phyloP scores from a whole-genome alignment of 2,888 invertebrate species.

The Seira sanloemensis region DNA sequence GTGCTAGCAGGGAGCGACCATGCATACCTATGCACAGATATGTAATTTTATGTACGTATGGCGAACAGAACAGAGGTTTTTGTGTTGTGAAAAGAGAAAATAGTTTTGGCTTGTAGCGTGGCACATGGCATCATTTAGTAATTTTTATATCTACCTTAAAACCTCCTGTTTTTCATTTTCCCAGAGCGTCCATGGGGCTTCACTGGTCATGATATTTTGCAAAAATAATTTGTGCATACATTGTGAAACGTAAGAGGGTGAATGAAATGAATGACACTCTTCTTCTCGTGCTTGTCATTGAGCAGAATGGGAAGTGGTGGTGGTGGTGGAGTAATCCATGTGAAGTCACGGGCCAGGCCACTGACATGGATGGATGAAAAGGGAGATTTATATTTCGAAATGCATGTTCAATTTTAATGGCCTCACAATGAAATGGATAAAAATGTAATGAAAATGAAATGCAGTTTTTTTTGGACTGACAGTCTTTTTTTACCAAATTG shows the following conservation, averaged over 20 bases:
- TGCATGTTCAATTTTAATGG: background rate
- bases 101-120: background rate
- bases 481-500: constrained; percentile 3
- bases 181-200: background rate
- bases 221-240: no score
- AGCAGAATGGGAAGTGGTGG: background rate
- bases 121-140: constrained; percentile 11
- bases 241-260: no score
- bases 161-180: no score
- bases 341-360: background rate
- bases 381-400: background rate
- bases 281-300: background rate
- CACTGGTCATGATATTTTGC: background rate
- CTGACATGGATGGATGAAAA: constrained; percentile 23
- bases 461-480: background rate
- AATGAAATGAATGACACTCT: background rate
- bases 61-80: background rate
- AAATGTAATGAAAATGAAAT: background rate
- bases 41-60: background rate
- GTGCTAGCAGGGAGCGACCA: background rate
- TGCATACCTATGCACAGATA: background rate
- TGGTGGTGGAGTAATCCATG: background rate
- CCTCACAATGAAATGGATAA: background rate
- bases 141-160: no score
- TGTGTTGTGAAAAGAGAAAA: background rate